Conservation (phyloP, 35 echinoderm and acorn worm species). For the Heliocidaris tuberculata region DNA sequence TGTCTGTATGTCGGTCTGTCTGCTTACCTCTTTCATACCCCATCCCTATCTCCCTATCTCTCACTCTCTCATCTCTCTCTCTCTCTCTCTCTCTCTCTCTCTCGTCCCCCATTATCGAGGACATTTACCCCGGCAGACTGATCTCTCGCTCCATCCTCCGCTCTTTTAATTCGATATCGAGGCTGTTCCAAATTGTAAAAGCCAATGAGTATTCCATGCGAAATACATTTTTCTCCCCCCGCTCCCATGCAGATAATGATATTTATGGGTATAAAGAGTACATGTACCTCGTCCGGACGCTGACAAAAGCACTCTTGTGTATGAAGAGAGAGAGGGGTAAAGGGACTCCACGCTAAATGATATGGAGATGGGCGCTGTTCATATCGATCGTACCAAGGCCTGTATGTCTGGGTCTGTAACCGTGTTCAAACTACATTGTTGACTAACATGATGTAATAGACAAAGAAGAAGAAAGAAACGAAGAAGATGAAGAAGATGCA, state of each 20-base stretch:
- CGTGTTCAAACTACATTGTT: no score
- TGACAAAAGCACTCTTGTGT: neutral
- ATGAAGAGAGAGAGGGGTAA: neutral
- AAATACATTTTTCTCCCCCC: neutral
- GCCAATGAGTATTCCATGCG: slow-evolving; percentile 8
- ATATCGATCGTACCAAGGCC: neutral
- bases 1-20: no score
- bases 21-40: neutral
- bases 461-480: no score
- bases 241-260: neutral
- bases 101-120: neutral
- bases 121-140: neutral
- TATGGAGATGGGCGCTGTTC: neutral
- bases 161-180: slow-evolving; percentile 11
- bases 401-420: neutral
- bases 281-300: neutral
- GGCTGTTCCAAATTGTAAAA: neutral
- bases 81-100: neutral
- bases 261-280: neutral
- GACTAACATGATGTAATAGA: no score
- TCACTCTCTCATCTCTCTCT: neutral
- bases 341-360: neutral
- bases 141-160: neutral
- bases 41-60: neutral
- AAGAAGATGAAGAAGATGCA: no score